A percentile compares a stretch with the other conserved stretches of the same genome.
Conservation (phyloP, 2,888 invertebrate species). For the Patella depressa region DNA sequence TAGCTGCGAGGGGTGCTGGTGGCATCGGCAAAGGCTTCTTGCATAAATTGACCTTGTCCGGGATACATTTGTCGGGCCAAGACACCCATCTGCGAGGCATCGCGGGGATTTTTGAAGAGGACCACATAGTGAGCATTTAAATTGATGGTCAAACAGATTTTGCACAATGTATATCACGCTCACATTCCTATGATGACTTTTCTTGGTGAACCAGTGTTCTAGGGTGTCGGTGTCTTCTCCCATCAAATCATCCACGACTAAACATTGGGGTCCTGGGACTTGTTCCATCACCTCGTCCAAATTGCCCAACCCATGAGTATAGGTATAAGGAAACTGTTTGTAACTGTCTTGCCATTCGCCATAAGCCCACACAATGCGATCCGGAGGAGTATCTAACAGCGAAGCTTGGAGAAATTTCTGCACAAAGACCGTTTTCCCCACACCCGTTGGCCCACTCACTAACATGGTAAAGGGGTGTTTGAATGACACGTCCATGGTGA, state of each 20-base stretch:
- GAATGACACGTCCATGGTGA: not conserved
- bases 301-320: not conserved
- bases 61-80: not conserved
- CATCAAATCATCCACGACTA: conserved; percentile 16
- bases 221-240: not conserved
- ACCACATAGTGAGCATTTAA: conserved; percentile 19
- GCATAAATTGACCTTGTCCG: not conserved
- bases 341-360: not conserved
- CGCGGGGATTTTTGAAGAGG: no score
- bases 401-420: not conserved
- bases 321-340: not conserved
- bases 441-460: not conserved
- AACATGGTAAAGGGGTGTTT: not conserved
- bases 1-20: not conserved
- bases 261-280: not conserved
- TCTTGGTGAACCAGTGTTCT: not conserved
- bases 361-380: not conserved
- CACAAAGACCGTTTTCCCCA: not conserved
- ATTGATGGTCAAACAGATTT: conserved; percentile 16
- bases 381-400: not conserved
- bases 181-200: conserved; percentile 17
- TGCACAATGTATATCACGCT: conserved; percentile 17
- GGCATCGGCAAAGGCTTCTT: conserved; percentile 2
- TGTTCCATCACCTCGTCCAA: not conserved
- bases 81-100: conserved; percentile 11